Base-by-base conservation (phyloP, 2,797 vertebrate species). In the Bufotes viridis region DNA sequence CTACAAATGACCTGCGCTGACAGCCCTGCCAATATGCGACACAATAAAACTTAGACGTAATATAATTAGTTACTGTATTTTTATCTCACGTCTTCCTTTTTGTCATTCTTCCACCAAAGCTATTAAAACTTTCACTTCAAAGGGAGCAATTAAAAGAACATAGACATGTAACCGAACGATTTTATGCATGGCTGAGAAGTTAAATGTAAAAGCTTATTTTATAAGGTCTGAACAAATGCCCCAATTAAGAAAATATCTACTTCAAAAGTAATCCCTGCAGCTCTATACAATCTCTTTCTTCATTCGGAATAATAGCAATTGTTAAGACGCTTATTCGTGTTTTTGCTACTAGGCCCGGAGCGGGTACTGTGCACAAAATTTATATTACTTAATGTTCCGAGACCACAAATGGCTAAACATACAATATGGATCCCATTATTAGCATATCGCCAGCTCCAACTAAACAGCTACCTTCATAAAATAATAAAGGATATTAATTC, bases 31-130 rank as follows among this genome's bases (percentile, higher is more conserved):
- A 89, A n/a, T 79, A 70, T 67, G 86, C 9, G 87, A 17, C 81
- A 78, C 88, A 89, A 87, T 87, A 90, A 87, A 74, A 85, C 65
- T 90, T 42, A 17, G 65, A 78, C 90, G 92, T 87, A 80, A 87
- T 61, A 88, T 13, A 84, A 88, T 83, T 87, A 79, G 78, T 90
- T 75, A 89, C 29, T 86, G 3, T 90, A 89, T 85, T 85, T 84
- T 82, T 90, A 86, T 78, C 70, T 49, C 20, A 89, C 90, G 58
- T 87, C 74, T 78, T 58, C 63, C 18, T 29, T 85, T 85, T 86
- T 90, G 81, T 29, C 86, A 69, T 51, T 55, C 83, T 90, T 78
- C 87, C 81, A 84, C 85, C 53, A 90, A 78, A 90, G 90, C 51
- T 65, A 90, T 55, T 87, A 88, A 78, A 90, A 75, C 57, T 49